Evolutionary conservation across 2,888 invertebrate genomes (phyloP), one percentile per base, ranked within the genome.

Genomic region (Drosophila barbarae): DNA sequence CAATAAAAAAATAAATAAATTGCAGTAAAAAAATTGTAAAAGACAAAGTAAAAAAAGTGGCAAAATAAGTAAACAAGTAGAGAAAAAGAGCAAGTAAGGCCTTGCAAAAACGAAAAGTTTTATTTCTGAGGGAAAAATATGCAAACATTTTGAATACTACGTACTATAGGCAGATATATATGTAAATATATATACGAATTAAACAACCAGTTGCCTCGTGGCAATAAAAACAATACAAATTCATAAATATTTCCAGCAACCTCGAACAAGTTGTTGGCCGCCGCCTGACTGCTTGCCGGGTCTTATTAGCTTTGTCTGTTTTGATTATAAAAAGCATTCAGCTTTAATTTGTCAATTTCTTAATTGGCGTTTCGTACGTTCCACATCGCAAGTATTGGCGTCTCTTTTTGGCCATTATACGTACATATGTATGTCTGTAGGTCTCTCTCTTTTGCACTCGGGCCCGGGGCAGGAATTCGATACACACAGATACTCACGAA

Each of bases 251-350:
- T 73, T 74, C 69, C 71, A 74, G 71, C 78, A 84, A 73, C 70
- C 66, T 71, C 44, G 52, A 67, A 71, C 56, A 69, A 78, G 54
- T 71, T 56, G 71, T 49, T 64, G 71, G 66, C 56, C 72, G 71
- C 52, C 71, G 47, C 38, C 38, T 38, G 41, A 13, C 42, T 12
- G 44, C 28, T 12, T 12, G 54, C 49, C 57, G 50, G 67, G 73
- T 46, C 84, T 84, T 82, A 82, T 82, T 82, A 81, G 86, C 74
- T 84, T 82, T 82, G 81, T 82, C 81, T 82, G 81, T 85, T 82
- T 82, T 86, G 85, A 82, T 82, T 82, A 85, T 82, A 85, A 85
- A 84, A 85, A 86, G 78, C 85, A 82, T 82, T 82, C 81, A 74
- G 72, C 86, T 85, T 82, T 82, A 82, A 82, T 82, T 82, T 82